Evolutionary conservation across 2,113 vertebrate species (phyloP).

Genomic region (Tenrec ecaudatus): DNA sequence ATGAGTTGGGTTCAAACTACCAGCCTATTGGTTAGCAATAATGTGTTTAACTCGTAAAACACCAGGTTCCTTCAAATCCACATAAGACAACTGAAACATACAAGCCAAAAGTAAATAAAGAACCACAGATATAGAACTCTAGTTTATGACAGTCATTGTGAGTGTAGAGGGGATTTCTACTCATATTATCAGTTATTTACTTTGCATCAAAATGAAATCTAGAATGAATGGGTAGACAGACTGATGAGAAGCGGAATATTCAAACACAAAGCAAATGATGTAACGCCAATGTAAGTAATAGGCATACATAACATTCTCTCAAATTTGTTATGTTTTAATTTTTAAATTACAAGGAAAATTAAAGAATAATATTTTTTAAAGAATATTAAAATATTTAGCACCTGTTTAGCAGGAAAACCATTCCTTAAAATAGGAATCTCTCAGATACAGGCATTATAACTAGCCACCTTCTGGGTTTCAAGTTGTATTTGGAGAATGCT

Average conservation of each 20-base stretch:
- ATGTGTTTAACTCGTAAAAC: no score
- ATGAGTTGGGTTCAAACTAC: no score
- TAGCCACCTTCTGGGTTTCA: neutral
- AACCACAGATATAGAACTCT: neutral
- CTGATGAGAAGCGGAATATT: neutral
- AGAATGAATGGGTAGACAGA: neutral
- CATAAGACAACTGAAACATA: no score
- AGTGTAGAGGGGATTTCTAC: neutral
- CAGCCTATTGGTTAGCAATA: no score
- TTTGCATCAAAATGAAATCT: neutral
- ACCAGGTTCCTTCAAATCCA: no score
- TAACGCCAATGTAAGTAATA: neutral
- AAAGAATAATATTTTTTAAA: neutral
- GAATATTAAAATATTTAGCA: neutral
- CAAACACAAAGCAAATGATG: constrained; percentile 21
- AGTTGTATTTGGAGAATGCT: neutral
- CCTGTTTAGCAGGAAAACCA: neutral
- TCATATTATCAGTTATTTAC: neutral
- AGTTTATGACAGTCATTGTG: neutral
- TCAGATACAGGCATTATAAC: neutral
- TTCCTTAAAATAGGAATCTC: constrained; percentile 13
- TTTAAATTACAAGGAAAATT: constrained; percentile 1
- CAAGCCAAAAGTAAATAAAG: no score
- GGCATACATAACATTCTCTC: neutral
- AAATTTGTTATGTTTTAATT: constrained; percentile 23